Base-by-base conservation (phyloP, 2,888 invertebrate genomes). In the Pseudanteris insignis region DNA sequence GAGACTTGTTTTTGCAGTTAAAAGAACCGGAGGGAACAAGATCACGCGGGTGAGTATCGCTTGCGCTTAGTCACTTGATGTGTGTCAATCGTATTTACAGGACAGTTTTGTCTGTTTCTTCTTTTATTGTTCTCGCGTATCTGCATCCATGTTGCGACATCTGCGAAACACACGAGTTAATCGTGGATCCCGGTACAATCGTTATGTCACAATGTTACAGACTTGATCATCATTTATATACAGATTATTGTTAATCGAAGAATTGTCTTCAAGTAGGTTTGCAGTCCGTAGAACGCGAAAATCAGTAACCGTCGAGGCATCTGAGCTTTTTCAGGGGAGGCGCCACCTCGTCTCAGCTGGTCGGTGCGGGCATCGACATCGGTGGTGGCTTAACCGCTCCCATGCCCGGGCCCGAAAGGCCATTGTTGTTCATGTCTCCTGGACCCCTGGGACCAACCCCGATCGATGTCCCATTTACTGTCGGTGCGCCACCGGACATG, bases 381-480 rank as follows among this genome's bases (percentile, higher is more conserved):
- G 79, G 79, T n/a, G 78, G 70, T 41, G 78, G 74, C 64, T 79
- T 79, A 11, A 79, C 77, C 13, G 77, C 67, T 2, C 78, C 79
- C 12, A 75, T 63, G 8, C 77, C 78, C 2, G 78, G 76, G 4
- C 77, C 79, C 15, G 79, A 76, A 9, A 79, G 66, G 10, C 79
- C 79, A 48, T 79, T 79, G 68, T 79, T 79, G 70, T 79, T 79
- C 78, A 79, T 77, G 47, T 79, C 79, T 3, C 79, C 79, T 4
- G 79, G 79, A 13, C 77, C 77, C 25, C 78, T 58, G 18, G 76
- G 72, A 5, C 74, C 74, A 1, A 74, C 71, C n/a, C 70, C 72
- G 38, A 73, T 69, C 36, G 63, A 66, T 55, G 71, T 76, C 2
- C 79, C 79, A 66, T 79, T 79, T 40, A 78, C 72, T 43, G 75